phyloP scores from a whole-genome alignment of 37 sponge, comb jelly and placozoan species.

The Beroe forskalii region DNA sequence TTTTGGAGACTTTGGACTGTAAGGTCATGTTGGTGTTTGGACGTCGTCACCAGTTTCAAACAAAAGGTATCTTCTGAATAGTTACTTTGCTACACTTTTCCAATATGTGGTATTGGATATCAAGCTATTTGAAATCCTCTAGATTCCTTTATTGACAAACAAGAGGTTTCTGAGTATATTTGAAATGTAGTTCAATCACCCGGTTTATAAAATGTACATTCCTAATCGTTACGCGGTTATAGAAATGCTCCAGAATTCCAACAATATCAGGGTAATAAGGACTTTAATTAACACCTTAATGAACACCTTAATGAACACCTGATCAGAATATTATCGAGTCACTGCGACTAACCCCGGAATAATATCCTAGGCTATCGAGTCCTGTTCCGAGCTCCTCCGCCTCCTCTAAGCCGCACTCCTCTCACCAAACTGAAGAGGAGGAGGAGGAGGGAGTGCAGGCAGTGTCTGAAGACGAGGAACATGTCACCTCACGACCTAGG shows the following conservation, averaged over 20 bases:
- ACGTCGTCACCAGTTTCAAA: not conserved
- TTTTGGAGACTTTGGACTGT: not conserved
- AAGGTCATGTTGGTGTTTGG: not conserved
- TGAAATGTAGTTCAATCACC: not conserved
- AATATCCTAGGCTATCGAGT: no score
- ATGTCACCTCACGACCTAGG: not conserved
- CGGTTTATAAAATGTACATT: not conserved
- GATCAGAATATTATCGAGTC: no score
- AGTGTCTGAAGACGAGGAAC: not conserved
- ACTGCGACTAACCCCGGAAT: no score
- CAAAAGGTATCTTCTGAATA: not conserved
- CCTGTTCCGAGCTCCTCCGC: no score
- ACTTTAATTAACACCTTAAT: no score
- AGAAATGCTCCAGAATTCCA: not conserved
- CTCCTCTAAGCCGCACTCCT: no score
- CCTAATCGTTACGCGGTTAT: not conserved
- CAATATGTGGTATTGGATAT: not conserved
- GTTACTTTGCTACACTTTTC: not conserved
- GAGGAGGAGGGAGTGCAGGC: not conserved
- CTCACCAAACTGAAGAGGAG: not conserved
- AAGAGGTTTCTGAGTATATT: not conserved
- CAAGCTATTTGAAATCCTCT: not conserved
- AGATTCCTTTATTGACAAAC: not conserved
- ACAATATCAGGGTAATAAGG: no score
- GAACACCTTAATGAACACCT: no score